These are phyloP conservation scores for Delichon dasypus DNA, from an alignment of 2,797 vertebrate species.

Conservation along the genomic window DNA sequence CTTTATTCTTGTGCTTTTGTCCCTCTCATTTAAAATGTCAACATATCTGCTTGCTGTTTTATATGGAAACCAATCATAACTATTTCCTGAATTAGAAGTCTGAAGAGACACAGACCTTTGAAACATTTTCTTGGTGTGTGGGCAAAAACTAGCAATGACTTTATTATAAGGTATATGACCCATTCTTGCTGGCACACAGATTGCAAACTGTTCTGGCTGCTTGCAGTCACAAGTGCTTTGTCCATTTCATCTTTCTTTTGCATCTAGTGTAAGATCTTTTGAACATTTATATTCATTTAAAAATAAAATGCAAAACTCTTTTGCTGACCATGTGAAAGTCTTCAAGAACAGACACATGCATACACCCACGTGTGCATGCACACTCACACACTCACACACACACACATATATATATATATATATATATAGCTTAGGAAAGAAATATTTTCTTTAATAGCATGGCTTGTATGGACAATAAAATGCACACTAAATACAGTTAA, in stretches of 20 bases:
- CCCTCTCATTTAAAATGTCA: not conserved
- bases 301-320: not conserved
- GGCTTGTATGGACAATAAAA: slow-evolving; percentile 19
- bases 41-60: not conserved
- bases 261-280: not conserved
- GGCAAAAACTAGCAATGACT: slow-evolving; percentile 25
- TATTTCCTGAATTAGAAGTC: slow-evolving; percentile 20
- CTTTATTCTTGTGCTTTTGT: slow-evolving; percentile 21
- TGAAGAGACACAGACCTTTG: slow-evolving; percentile 24
- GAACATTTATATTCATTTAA: not conserved
- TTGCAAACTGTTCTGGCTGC: slow-evolving; percentile 1
- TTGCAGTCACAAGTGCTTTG: not conserved
- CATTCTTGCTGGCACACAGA: not conserved
- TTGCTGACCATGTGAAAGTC: slow-evolving; percentile 11
- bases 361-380: fast-evolving
- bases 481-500: not conserved
- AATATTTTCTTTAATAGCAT: not conserved
- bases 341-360: not conserved
- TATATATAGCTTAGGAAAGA: not conserved
- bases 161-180: not conserved
- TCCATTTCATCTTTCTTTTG: slow-evolving; percentile 7
- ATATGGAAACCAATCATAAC: not conserved
- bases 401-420: fast-evolving
- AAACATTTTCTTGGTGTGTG: slow-evolving; percentile 31
- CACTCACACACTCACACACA: too few species aligned